phyloP scores from a whole-genome alignment of 2,113 vertebrate genomes.

The Kryptolebias marmoratus region DNA sequence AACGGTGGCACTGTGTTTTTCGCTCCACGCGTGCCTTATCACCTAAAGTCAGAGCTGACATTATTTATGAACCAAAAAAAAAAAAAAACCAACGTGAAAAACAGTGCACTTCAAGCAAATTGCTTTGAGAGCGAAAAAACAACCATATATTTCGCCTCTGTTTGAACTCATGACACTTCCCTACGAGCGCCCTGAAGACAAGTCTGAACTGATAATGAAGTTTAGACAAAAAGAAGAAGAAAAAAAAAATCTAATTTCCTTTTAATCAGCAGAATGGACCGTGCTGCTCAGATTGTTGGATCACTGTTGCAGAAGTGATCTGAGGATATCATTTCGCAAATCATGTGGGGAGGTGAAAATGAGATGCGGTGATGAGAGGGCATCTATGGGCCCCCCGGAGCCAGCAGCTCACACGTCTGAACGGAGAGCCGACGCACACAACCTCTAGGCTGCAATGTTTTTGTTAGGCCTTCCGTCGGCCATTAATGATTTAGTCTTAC shows the following conservation, averaged over 20 bases:
- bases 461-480: slow-evolving; percentile 55
- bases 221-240: slow-evolving; percentile 55
- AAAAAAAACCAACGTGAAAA: slow-evolving; percentile 32
- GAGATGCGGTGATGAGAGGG: slow-evolving; percentile 11
- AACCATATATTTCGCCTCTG: slow-evolving; percentile 24
- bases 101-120: slow-evolving; percentile 48
- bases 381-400: slow-evolving; percentile 8
- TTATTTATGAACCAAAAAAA: slow-evolving; percentile 46
- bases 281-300: slow-evolving; percentile 45
- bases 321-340: slow-evolving; percentile 44
- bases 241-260: slow-evolving; percentile 72
- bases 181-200: slow-evolving; percentile 51
- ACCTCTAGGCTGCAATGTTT: slow-evolving; percentile 64
- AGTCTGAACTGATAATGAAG: slow-evolving; percentile 60
- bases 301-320: slow-evolving; percentile 63
- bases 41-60: slow-evolving; percentile 39
- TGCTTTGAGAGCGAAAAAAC: slow-evolving; percentile 52
- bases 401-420: slow-evolving; percentile 43
- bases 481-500: slow-evolving; percentile 78
- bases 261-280: slow-evolving; percentile 64
- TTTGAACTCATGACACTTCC: slow-evolving; percentile 46
- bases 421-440: neutral
- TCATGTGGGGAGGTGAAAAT: slow-evolving; percentile 23
- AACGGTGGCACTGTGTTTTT: neutral
- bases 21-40: neutral